Evolutionary conservation across 2,888 invertebrate species (phyloP).

Genomic region (Platycheirus albimanus): DNA sequence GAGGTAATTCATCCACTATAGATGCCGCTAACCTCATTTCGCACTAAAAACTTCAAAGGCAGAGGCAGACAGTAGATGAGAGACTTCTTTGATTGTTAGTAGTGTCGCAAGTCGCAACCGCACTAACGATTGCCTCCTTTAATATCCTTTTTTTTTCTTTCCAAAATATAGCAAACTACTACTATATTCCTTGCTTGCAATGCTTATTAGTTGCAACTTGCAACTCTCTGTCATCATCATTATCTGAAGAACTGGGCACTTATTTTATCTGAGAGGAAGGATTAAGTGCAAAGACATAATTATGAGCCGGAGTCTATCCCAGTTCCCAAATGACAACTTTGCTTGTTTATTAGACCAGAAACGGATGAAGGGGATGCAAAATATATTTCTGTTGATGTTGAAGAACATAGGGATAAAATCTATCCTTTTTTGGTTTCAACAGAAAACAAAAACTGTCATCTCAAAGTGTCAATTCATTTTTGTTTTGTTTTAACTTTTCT

Average conservation of each 20-base stretch:
- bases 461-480: not conserved
- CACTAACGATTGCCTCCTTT: not conserved
- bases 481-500: not conserved
- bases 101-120: not conserved
- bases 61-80: too few species aligned
- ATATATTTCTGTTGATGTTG: not conserved
- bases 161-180: not conserved
- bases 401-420: not conserved
- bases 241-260: conserved; percentile 3
- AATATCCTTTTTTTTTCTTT: conserved; percentile 1
- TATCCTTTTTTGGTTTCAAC: conserved; percentile 1
- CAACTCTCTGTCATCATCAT: conserved; percentile 37
- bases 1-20: conserved; percentile 4
- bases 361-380: conserved; percentile 9
- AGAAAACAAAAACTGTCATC: not conserved
- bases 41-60: conserved; percentile 4
- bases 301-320: not conserved
- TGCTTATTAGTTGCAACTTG: not conserved
- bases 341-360: conserved; percentile 41
- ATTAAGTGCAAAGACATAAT: not conserved
- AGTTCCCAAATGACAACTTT: conserved; percentile 33
- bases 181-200: too few species aligned
- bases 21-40: conserved; percentile 10
- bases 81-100: conserved; percentile 18
- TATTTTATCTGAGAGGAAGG: not conserved